phyloP scores from a whole-genome alignment of 2,113 vertebrate genomes.

The Ptilorrhoa leucosticta region DNA sequence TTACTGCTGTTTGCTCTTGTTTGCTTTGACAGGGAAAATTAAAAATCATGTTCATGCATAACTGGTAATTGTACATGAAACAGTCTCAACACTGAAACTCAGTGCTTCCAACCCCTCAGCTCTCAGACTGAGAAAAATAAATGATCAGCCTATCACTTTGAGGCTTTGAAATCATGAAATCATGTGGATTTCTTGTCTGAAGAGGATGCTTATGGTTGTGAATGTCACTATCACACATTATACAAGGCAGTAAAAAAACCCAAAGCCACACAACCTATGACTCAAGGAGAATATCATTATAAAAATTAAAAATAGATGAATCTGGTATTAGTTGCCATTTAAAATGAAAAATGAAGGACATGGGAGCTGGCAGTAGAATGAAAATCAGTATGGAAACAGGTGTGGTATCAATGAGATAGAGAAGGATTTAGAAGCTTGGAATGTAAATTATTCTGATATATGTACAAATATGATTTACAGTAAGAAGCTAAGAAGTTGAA shows the following conservation, averaged over 20 bases:
- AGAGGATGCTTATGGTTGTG: neutral
- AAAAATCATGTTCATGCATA: neutral
- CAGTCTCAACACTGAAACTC: neutral
- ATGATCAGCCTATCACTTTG: neutral
- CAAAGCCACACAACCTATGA: neutral
- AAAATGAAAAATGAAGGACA: neutral
- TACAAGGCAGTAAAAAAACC: neutral
- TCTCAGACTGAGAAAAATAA: neutral
- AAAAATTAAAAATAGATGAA: neutral
- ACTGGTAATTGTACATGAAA: neutral
- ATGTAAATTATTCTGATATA: neutral
- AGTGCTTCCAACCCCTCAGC: neutral
- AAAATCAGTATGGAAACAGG: neutral
- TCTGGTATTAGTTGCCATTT: neutral
- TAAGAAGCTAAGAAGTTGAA: neutral
- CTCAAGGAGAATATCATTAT: neutral
- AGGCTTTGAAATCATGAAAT: neutral
- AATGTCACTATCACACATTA: neutral
- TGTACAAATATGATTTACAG: neutral
- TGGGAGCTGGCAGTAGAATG: neutral
- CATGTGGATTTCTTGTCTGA: neutral
- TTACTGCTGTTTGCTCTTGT: neutral
- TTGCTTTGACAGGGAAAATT: neutral
- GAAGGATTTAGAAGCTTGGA: neutral
- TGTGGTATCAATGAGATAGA: neutral